phyloP scores from a whole-genome alignment of 2,113 vertebrate species.

The Empidonax alnorum region DNA sequence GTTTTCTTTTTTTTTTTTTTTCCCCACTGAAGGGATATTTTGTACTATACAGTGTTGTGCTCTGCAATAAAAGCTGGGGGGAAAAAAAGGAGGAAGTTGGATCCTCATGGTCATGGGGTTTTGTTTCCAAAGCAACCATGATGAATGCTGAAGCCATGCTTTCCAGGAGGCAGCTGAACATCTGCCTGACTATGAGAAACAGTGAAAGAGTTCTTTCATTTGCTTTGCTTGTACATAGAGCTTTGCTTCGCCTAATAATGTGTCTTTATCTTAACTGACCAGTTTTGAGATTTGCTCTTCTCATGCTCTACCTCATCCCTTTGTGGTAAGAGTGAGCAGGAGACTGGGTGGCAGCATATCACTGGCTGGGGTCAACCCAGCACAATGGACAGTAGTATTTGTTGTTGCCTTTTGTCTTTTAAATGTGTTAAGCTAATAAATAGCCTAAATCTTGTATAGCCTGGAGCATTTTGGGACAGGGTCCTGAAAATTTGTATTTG shows the following conservation, averaged over 20 bases:
- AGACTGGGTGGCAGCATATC: background rate
- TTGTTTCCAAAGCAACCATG: background rate
- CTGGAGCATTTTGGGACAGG: background rate
- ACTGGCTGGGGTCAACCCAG: background rate
- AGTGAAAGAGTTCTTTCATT: background rate
- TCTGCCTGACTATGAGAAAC: background rate
- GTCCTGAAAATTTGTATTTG: background rate
- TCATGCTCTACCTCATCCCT: background rate
- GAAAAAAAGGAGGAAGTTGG: background rate
- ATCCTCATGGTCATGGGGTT: background rate
- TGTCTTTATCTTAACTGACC: background rate
- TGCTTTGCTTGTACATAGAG: background rate
- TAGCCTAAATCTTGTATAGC: background rate
- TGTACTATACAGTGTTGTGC: rapidly evolving
- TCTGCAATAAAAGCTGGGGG: background rate
- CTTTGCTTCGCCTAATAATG: background rate
- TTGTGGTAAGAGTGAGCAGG: background rate
- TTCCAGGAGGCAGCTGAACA: background rate
- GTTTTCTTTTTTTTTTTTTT: background rate
- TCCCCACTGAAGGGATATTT: background rate
- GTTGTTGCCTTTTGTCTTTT: background rate
- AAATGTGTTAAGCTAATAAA: background rate
- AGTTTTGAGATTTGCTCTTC: background rate
- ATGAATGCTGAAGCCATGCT: background rate
- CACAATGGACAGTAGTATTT: background rate